Conservation (phyloP, 2,888 invertebrate species). For the Eubasilissa splendida region DNA sequence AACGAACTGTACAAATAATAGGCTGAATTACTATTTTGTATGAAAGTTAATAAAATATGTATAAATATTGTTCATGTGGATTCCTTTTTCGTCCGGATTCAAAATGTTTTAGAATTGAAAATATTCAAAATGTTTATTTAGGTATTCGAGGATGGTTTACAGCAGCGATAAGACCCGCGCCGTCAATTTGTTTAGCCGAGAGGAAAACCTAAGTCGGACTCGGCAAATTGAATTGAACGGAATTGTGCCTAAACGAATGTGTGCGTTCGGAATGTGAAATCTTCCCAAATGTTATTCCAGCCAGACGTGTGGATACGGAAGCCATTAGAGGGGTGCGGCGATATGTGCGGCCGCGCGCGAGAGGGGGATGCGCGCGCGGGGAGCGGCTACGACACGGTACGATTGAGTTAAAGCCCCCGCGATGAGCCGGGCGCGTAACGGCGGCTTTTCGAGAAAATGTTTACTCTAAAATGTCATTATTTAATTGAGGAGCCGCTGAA, state of each 20-base stretch:
- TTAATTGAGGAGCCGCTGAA: no score
- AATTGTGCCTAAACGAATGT: conserved; percentile 35
- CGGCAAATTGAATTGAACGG: conserved; percentile 34
- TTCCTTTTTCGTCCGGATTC: no score
- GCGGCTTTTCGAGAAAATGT: not conserved
- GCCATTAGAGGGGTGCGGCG: conserved; percentile 26
- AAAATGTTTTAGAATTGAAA: not conserved
- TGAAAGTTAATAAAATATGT: no score
- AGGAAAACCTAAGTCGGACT: conserved; percentile 35
- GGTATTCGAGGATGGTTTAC: conserved; percentile 19
- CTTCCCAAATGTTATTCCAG: conserved; percentile 29
- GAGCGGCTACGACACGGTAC: conserved; percentile 3
- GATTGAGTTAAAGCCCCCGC: conserved; percentile 19
- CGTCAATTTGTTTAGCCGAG: conserved; percentile 28
- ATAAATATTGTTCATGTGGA: no score
- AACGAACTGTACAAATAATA: no score
- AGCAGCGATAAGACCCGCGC: conserved; percentile 11
- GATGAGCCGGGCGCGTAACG: conserved; percentile 6
- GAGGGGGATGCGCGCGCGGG: conserved; percentile 3
- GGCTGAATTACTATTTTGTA: no score
- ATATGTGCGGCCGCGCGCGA: conserved; percentile 7
- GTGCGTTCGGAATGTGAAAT: conserved; percentile 31
- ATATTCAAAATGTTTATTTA: conserved; percentile 23
- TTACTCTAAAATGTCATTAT: no score
- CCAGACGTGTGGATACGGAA: conserved; percentile 31